Conservation (phyloP, 2,797 vertebrate species). For the Acrossocheilus wenchowensis region DNA sequence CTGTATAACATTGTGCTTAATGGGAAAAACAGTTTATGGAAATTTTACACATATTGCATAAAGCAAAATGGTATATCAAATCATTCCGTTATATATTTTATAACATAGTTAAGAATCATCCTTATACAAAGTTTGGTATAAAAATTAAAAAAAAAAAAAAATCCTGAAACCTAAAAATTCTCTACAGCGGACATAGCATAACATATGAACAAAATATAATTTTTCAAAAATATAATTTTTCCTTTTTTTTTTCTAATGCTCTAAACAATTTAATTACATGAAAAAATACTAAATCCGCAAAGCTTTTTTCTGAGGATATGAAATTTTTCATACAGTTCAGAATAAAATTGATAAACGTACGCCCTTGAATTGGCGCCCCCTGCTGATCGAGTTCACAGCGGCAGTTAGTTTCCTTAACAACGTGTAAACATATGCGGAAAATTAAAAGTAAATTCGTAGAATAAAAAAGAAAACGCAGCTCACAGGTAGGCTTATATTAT, state of each 20-base stretch:
- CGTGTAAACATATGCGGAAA: neutral
- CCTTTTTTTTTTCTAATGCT: no score
- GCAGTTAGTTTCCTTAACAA: constrained; percentile 40
- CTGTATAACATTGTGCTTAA: neutral
- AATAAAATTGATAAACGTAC: neutral
- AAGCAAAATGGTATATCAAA: neutral
- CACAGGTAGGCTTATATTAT: neutral
- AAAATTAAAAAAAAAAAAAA: no score
- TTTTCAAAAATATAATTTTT: neutral
- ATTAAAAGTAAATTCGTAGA: neutral
- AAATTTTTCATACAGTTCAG: neutral
- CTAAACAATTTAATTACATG: neutral
- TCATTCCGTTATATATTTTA: neutral
- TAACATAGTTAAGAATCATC: neutral
- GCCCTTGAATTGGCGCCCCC: neutral
- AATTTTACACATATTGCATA: neutral
- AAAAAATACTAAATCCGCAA: no score
- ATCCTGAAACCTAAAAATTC: no score
- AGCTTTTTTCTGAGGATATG: neutral
- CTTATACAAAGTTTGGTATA: neutral
- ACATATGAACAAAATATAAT: neutral
- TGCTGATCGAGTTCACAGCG: neutral
- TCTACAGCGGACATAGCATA: neutral
- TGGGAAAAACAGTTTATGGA: neutral
- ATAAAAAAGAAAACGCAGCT: neutral